Evolutionary conservation across 1,140 invertebrate genomes (phyloP).

Genomic region (Riptortus pedestris): DNA sequence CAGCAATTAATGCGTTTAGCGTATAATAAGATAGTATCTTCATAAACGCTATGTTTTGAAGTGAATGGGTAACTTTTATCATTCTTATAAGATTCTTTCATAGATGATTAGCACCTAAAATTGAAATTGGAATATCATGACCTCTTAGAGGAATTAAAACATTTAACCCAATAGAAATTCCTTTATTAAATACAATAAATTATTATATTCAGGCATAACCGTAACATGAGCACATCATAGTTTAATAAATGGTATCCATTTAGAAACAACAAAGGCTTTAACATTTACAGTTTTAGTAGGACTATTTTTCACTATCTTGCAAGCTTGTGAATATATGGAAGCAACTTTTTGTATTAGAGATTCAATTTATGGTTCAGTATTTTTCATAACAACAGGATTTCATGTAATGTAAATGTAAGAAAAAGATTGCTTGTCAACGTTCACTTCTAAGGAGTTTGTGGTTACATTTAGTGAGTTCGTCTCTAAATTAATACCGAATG

Average conservation of each 20-base stretch:
- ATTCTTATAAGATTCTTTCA: no score
- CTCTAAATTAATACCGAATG: no score
- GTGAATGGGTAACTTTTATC: no score
- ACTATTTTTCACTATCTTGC: slow-evolving; percentile 6
- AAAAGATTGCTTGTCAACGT: no score
- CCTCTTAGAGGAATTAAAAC: slow-evolving; percentile 44
- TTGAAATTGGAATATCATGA: slow-evolving; percentile 50
- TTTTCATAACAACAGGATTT: slow-evolving; percentile 61
- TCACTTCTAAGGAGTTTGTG: no score
- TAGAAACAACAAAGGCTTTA: slow-evolving; percentile 36
- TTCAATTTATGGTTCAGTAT: slow-evolving; percentile 52
- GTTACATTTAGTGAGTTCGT: no score
- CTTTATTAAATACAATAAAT: slow-evolving; percentile 51
- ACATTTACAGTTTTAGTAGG: slow-evolving; percentile 40
- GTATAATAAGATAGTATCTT: no score
- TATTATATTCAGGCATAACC: slow-evolving; percentile 45
- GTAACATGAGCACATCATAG: slow-evolving; percentile 29
- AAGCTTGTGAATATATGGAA: slow-evolving; percentile 15
- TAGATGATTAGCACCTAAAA: slow-evolving; percentile 39
- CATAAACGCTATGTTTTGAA: no score
- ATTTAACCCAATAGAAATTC: slow-evolving; percentile 52
- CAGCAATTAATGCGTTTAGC: no score
- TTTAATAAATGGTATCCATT: background rate
- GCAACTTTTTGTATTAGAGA: slow-evolving; percentile 34
- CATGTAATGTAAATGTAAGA: no score